phyloP scores from a whole-genome alignment of 2,113 vertebrate genomes.

The Myotis brandtii region DNA sequence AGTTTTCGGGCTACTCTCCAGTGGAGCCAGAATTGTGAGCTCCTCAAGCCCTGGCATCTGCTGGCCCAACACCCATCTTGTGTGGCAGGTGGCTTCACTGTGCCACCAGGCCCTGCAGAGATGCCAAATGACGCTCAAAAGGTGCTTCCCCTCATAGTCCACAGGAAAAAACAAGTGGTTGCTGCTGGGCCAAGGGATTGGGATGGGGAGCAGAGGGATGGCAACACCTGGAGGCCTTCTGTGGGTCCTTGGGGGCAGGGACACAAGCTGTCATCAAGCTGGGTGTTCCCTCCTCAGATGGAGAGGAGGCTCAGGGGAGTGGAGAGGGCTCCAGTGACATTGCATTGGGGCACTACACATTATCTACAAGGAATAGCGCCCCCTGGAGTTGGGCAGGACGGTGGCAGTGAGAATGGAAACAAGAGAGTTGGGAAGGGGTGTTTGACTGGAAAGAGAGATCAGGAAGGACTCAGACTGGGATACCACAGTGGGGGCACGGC shows the following conservation, averaged over 20 bases:
- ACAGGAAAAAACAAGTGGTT: background rate
- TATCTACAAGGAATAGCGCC: background rate
- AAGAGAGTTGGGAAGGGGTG: background rate
- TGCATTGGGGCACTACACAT: background rate
- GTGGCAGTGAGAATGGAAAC: background rate
- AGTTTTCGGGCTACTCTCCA: background rate
- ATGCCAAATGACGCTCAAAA: background rate
- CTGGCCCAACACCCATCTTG: background rate
- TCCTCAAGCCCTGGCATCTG: background rate
- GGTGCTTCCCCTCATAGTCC: background rate
- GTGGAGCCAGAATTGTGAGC: background rate
- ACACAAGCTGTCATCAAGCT: background rate
- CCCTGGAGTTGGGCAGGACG: constrained; percentile 1
- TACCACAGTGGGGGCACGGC: background rate
- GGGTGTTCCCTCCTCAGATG: background rate
- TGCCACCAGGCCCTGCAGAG: background rate
- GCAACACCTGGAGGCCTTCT: background rate
- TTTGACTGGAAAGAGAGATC: background rate
- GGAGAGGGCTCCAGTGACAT: background rate
- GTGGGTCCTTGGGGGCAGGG: background rate
- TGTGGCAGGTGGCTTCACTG: background rate
- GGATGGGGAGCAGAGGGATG: background rate
- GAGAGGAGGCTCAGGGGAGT: constrained; percentile 7
- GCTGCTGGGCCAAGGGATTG: background rate
- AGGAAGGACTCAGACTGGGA: background rate